phyloP scores from a whole-genome alignment of 2,888 invertebrate species.

The Troides helena region DNA sequence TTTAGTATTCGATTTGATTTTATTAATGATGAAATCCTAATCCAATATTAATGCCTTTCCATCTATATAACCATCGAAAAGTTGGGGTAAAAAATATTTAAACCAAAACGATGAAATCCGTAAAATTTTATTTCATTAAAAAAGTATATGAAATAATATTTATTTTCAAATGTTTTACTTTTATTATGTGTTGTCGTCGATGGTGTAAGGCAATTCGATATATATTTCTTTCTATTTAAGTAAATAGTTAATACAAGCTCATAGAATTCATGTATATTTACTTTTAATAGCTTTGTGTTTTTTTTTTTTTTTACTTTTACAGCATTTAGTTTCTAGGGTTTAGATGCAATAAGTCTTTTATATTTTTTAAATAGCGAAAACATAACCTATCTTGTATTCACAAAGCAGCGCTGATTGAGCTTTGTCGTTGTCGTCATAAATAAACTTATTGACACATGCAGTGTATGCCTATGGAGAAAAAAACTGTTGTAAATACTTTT shows the following conservation, averaged over 20 bases:
- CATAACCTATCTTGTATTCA: slow-evolving; percentile 13
- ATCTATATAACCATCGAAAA: too few species aligned
- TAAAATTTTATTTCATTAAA: slow-evolving; percentile 1
- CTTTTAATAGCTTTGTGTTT: slow-evolving; percentile 13
- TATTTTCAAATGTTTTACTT: slow-evolving; percentile 14
- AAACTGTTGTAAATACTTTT: not conserved
- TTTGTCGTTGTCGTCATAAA: not conserved
- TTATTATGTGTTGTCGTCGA: slow-evolving; percentile 1
- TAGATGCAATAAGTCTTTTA: slow-evolving; percentile 7
- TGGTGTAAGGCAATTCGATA: not conserved
- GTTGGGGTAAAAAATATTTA: too few species aligned
- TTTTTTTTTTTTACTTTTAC: slow-evolving; percentile 9
- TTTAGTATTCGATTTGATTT: too few species aligned
- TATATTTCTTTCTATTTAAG: slow-evolving; percentile 17
- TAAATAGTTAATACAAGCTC: slow-evolving; percentile 22
- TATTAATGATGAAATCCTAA: too few species aligned
- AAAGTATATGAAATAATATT: slow-evolving; percentile 19
- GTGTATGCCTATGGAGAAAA: not conserved
- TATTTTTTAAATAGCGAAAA: not conserved
- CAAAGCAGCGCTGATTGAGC: not conserved
- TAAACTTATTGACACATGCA: not conserved
- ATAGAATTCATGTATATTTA: slow-evolving; percentile 18
- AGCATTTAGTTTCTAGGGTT: slow-evolving; percentile 2
- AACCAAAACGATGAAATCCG: too few species aligned
- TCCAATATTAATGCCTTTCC: too few species aligned